Percentiles rank a stretch among this genome's conserved stretches.
Conservation (phyloP, 1,140 invertebrate species). For the Caenorhabditis brenneri region DNA sequence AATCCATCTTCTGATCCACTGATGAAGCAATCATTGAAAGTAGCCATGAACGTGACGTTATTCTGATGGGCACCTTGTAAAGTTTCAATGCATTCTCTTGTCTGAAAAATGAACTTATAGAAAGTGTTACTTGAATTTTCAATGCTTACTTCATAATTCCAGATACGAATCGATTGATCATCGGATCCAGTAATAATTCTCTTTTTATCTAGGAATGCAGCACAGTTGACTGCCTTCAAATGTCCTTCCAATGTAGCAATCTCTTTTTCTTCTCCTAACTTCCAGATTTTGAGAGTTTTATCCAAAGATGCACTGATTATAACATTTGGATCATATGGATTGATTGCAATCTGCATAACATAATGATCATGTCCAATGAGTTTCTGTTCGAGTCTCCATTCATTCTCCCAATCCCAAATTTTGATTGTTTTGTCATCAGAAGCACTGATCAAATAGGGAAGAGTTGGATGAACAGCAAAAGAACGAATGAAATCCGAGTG, state of each 20-base stretch:
- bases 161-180: slow-evolving; percentile 95
- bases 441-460: slow-evolving; percentile 93
- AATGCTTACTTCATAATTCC: slow-evolving; percentile 83
- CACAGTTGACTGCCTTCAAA: slow-evolving; percentile 97
- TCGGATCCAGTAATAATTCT: slow-evolving; percentile 98
- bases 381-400: slow-evolving; percentile 93
- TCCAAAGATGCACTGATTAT: slow-evolving; percentile 98
- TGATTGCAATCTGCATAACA: slow-evolving; percentile 99
- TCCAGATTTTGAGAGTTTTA: slow-evolving; percentile 93
- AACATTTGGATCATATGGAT: slow-evolving; percentile 99
- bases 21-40: slow-evolving; percentile 93
- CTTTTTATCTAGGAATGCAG: slow-evolving; percentile 99
- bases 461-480: slow-evolving; percentile 94
- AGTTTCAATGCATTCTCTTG: slow-evolving; percentile 98
- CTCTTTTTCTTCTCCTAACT: slow-evolving; percentile 88
- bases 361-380: slow-evolving; percentile 98
- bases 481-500: slow-evolving; percentile 97
- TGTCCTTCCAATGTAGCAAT: slow-evolving; percentile 99
- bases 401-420: slow-evolving; percentile 99
- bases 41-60: slow-evolving; percentile 83
- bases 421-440: slow-evolving; percentile 99
- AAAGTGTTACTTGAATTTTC: neutral
- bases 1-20: slow-evolving; percentile 96
- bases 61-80: slow-evolving; percentile 95
- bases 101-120: slow-evolving; percentile 71